Percentiles rank a stretch among this genome's conserved stretches.
Conservation (phyloP, 2,113 vertebrate species). For the Geococcyx californianus region DNA sequence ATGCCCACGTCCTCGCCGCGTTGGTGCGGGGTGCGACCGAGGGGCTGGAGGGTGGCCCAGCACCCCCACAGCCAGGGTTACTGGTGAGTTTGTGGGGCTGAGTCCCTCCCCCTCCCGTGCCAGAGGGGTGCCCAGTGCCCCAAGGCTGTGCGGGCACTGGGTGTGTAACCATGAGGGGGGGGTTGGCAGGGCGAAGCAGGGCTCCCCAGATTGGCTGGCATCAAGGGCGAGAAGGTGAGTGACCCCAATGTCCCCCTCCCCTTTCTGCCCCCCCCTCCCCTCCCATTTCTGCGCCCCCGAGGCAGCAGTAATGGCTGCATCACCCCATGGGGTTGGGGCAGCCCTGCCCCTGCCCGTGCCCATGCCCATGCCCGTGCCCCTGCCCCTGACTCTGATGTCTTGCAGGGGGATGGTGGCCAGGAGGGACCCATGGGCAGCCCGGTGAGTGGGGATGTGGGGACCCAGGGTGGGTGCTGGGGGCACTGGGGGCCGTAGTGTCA, state of each 20-base stretch:
- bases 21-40: slow-evolving; percentile 24
- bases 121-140: rapidly evolving
- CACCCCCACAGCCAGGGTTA: slow-evolving; percentile 64
- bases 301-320: background rate
- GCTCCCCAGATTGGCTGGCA: slow-evolving; percentile 6
- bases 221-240: slow-evolving; percentile 79
- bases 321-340: rapidly evolving
- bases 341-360: too few species aligned
- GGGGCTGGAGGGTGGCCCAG: slow-evolving; percentile 64
- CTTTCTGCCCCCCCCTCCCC: too few species aligned
- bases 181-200: slow-evolving; percentile 47
- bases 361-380: too few species aligned
- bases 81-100: slow-evolving; percentile 66
- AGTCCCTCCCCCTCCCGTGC: rapidly evolving
- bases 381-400: background rate
- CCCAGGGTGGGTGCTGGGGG: background rate
- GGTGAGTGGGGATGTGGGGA: slow-evolving; percentile 71
- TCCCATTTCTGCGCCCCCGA: too few species aligned
- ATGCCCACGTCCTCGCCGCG: background rate
- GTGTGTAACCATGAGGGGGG: rapidly evolving
- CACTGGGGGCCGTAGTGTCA: background rate
- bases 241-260: background rate
- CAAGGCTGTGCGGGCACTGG: rapidly evolving
- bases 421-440: slow-evolving; percentile 79
- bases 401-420: slow-evolving; percentile 81